Percentiles rank a stretch among this genome's conserved stretches.
These are phyloP conservation scores for Capitulum mitella DNA, from an alignment of 2,888 invertebrate species.

Conservation along the genomic window DNA sequence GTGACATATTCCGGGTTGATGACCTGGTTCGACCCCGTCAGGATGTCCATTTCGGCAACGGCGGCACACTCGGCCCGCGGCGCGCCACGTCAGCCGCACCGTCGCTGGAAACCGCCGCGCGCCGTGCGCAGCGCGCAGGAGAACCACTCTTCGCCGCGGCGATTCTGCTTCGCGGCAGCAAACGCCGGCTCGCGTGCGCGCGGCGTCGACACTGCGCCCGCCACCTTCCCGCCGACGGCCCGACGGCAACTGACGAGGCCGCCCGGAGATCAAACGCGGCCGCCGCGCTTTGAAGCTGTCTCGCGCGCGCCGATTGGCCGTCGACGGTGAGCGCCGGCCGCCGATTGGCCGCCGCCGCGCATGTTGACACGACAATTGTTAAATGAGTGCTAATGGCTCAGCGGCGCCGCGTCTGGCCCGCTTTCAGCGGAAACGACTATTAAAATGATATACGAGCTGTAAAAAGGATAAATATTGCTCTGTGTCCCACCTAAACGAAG, in stretches of 20 bases:
- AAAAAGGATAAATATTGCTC: slow-evolving; percentile 18
- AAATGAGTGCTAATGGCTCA: not conserved
- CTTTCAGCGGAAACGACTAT: not conserved
- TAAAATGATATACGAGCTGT: slow-evolving; percentile 4
- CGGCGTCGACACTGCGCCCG: not conserved
- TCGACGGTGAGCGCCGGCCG: not conserved
- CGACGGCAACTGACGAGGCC: not conserved
- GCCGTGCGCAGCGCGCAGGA: too few relatives aligned
- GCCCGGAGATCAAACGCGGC: not conserved
- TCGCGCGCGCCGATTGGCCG: not conserved
- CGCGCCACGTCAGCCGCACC: too few relatives aligned
- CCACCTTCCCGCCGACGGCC: not conserved
- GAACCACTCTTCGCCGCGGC: too few relatives aligned
- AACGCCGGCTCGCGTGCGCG: not conserved
- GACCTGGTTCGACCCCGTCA: not conserved
- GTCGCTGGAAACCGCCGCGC: too few relatives aligned
- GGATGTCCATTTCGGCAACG: not conserved
- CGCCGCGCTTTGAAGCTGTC: not conserved
- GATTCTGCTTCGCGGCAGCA: too few relatives aligned
- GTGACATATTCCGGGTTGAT: not conserved
- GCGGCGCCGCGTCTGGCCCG: not conserved
- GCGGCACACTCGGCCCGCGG: too few relatives aligned
- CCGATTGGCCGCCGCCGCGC: not conserved
- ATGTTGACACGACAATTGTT: slow-evolving; percentile 23
- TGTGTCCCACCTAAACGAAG: not conserved